phyloP scores from a whole-genome alignment of 2,113 vertebrate genomes.

The Grammomys surdaster region DNA sequence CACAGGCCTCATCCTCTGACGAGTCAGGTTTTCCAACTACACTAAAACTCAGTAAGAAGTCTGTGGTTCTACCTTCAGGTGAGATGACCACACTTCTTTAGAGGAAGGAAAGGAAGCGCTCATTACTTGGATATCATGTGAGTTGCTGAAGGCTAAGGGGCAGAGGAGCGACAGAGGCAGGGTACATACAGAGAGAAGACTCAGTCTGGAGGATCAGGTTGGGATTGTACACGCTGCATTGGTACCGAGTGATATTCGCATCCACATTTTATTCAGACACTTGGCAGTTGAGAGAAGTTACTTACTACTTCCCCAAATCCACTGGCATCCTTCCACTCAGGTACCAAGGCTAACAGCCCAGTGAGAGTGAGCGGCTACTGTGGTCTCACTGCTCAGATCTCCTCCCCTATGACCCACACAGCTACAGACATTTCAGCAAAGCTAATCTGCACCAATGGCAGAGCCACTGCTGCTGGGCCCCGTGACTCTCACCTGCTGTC shows the following conservation, averaged over 20 bases:
- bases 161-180: neutral
- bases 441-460: rapidly evolving
- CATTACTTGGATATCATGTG: too few species aligned
- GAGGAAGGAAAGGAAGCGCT: neutral
- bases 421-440: neutral
- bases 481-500: conserved; percentile 93
- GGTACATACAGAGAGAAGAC: neutral
- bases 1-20: neutral
- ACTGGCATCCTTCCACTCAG: neutral
- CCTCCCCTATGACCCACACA: neutral
- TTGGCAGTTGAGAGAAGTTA: neutral
- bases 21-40: neutral
- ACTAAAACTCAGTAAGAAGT: conserved; percentile 3
- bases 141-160: neutral
- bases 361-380: rapidly evolving
- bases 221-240: neutral
- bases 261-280: neutral
- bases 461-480: rapidly evolving
- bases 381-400: neutral
- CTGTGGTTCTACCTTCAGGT: neutral
- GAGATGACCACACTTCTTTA: neutral
- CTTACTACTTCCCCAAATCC: neutral
- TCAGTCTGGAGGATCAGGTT: neutral
- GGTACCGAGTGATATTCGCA: too few species aligned
- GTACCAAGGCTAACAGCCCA: neutral